These are phyloP conservation scores for Brachionus plicatilis DNA, from an alignment of 1,140 invertebrate species.

Conservation along the genomic window DNA sequence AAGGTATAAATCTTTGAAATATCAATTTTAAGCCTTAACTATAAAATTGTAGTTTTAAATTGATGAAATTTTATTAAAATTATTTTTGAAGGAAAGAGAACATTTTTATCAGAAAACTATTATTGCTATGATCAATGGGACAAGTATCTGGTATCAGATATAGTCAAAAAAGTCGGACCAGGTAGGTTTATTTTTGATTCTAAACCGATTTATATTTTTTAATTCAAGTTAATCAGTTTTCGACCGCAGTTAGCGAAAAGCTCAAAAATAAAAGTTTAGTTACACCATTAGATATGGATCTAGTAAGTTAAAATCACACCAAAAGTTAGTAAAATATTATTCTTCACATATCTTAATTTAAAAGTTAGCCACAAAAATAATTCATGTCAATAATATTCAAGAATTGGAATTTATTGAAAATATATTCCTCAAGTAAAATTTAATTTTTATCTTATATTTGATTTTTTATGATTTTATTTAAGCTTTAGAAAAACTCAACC, in stretches of 20 bases:
- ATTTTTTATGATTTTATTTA: neutral
- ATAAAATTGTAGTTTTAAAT: neutral
- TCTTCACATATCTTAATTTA: neutral
- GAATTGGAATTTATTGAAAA: conserved; percentile 37
- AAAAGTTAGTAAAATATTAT: neutral
- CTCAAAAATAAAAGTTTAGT: neutral
- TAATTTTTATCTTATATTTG: neutral
- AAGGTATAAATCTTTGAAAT: neutral
- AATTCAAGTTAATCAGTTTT: neutral
- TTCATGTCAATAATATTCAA: conserved; percentile 40
- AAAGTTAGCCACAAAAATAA: conserved; percentile 12
- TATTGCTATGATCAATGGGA: conserved; percentile 31
- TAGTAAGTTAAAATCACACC: neutral
- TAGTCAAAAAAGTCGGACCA: conserved; percentile 24
- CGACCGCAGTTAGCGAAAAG: neutral
- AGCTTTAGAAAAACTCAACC: conserved; percentile 36
- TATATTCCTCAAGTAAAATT: neutral
- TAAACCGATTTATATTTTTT: neutral
- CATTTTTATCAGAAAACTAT: conserved; percentile 23
- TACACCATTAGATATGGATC: conserved; percentile 37
- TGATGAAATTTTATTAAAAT: neutral
- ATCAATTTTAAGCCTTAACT: neutral
- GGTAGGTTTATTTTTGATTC: neutral
- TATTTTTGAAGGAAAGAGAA: neutral
- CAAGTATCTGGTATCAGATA: conserved; percentile 32